Percentiles rank a stretch among this genome's conserved stretches.
These are phyloP conservation scores for Megaceryle alcyon DNA, from an alignment of 2,797 vertebrate species.

Conservation along the genomic window DNA sequence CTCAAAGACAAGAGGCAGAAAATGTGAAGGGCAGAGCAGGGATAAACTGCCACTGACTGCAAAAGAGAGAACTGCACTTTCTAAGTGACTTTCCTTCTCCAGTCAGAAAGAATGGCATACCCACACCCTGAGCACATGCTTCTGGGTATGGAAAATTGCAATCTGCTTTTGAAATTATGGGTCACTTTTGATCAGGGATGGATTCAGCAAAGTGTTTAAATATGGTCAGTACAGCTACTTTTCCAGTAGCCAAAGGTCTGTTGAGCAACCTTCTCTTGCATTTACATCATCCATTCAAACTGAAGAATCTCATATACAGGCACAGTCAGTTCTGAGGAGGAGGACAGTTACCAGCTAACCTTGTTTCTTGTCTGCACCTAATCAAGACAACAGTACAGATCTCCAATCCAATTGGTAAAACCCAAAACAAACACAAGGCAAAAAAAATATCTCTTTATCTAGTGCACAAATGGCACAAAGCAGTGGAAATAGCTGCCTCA, in stretches of 20 bases:
- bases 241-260: neutral
- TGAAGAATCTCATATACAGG: neutral
- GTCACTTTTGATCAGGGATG: neutral
- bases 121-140: neutral
- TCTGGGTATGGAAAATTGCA: neutral
- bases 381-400: neutral
- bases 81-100: neutral
- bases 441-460: neutral
- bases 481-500: neutral
- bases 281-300: neutral
- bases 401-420: neutral
- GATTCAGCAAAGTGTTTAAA: neutral
- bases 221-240: neutral
- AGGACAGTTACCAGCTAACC: neutral
- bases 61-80: neutral
- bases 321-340: neutral
- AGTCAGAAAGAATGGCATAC: neutral
- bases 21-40: neutral
- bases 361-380: neutral
- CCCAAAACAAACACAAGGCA: rapidly evolving
- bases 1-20: neutral
- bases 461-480: neutral
- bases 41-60: neutral
- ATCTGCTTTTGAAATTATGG: neutral
- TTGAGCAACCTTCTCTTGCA: neutral